Percentiles rank a stretch among this genome's conserved stretches.
phyloP scores from a whole-genome alignment of 1,140 invertebrate genomes.

The Thaumetopoea pityocampa region DNA sequence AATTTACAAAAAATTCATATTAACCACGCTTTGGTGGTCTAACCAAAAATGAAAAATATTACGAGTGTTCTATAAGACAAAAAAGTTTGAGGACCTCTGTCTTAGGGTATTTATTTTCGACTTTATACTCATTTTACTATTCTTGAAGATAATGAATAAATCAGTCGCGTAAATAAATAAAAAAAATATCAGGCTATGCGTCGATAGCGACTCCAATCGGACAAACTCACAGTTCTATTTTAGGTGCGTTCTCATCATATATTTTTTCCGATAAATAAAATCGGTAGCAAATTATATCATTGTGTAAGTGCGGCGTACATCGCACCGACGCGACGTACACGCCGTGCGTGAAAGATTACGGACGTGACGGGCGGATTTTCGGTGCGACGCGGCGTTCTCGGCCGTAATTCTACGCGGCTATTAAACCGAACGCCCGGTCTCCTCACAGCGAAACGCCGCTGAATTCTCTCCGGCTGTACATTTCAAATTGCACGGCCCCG shows the following conservation, averaged over 20 bases:
- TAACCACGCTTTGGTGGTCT: no score
- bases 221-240: conserved; percentile 8
- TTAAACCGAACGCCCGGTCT: conserved; percentile 30
- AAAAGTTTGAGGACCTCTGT: no score
- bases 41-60: no score
- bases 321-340: no score
- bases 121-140: background rate
- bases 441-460: conserved; percentile 33
- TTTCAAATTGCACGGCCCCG: conserved; percentile 33
- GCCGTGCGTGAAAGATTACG: conserved; percentile 35
- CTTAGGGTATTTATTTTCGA: no score
- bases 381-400: conserved; percentile 15
- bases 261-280: conserved; percentile 22
- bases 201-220: conserved; percentile 15
- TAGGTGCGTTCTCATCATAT: conserved; percentile 14
- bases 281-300: conserved; percentile 31
- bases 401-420: conserved; percentile 32
- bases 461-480: conserved; percentile 33
- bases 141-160: conserved; percentile 14
- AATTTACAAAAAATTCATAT: no score
- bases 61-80: no score
- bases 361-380: conserved; percentile 21
- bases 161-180: no score
- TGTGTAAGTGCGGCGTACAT: conserved; percentile 30
- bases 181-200: no score